These are phyloP conservation scores for Lasioglossum vierecki DNA, from an alignment of 2,888 invertebrate species.

Conservation along the genomic window DNA sequence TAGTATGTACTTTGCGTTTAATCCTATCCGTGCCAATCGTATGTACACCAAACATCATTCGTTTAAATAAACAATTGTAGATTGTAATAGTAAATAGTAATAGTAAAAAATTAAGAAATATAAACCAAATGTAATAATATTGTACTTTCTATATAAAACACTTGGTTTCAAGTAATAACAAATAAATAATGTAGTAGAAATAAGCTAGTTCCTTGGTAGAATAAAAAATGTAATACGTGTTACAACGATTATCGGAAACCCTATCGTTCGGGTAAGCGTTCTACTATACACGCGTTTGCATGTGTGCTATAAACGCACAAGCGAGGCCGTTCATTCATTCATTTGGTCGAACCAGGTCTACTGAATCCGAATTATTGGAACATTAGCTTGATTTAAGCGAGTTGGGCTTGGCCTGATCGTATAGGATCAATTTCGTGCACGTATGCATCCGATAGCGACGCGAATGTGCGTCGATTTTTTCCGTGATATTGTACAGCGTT, in stretches of 20 bases:
- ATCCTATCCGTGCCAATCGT: neutral
- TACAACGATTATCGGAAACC: conserved; percentile 24
- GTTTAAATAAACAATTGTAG: neutral
- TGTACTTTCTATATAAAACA: too few species aligned
- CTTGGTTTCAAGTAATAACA: too few species aligned
- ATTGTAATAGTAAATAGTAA: too few species aligned
- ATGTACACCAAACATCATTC: neutral
- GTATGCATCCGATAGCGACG: conserved; percentile 19
- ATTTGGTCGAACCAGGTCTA: conserved; percentile 76
- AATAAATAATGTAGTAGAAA: neutral
- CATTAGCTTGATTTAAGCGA: conserved; percentile 83
- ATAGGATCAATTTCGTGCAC: conserved; percentile 46
- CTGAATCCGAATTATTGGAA: conserved; percentile 81
- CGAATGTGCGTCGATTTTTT: conserved; percentile 11
- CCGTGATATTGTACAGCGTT: neutral
- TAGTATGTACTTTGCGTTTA: too few species aligned
- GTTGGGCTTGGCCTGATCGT: conserved; percentile 78
- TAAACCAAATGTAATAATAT: too few species aligned
- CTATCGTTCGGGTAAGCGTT: conserved; percentile 32
- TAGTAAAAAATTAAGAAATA: neutral
- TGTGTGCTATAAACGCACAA: conserved; percentile 57
- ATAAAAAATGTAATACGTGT: conserved; percentile 32
- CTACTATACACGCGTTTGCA: conserved; percentile 36
- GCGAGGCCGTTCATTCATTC: conserved; percentile 79
- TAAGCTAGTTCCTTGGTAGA: neutral